These are phyloP conservation scores for Hydrolagus colliei DNA, from an alignment of 2,797 vertebrate genomes.

Conservation along the genomic window DNA sequence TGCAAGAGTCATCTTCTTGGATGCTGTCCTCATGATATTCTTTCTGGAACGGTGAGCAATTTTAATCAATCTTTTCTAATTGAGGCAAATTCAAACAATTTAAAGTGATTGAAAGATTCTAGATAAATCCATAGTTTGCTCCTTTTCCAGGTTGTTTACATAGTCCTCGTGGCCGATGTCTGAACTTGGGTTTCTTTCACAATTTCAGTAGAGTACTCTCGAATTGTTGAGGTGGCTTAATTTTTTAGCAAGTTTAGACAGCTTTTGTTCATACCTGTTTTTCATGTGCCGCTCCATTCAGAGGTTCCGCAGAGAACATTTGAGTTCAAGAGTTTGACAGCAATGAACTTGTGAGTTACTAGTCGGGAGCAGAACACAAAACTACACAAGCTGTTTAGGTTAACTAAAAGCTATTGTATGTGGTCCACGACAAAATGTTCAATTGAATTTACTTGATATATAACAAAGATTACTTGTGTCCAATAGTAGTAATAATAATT, in stretches of 20 bases:
- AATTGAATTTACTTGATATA: not conserved
- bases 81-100: too few species aligned
- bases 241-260: not conserved
- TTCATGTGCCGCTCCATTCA: not conserved
- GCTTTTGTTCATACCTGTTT: not conserved
- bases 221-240: not conserved
- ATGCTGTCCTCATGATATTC: conserved; percentile 97
- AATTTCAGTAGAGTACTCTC: not conserved
- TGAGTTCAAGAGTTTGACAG: not conserved
- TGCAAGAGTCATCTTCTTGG: conserved; percentile 99
- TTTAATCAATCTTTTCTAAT: not conserved
- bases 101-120: too few species aligned
- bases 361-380: too few species aligned
- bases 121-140: not conserved
- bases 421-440: not conserved
- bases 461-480: too few species aligned
- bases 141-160: not conserved
- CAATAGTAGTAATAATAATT: too few species aligned
- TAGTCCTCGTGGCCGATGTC: not conserved
- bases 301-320: not conserved
- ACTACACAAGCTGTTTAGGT: not conserved
- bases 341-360: not conserved
- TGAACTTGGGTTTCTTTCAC: not conserved
- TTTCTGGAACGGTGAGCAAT: conserved; percentile 87
- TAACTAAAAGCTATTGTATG: not conserved